Conservation (phyloP, 2,797 vertebrate species). For the Alcedo quadribrachys region DNA sequence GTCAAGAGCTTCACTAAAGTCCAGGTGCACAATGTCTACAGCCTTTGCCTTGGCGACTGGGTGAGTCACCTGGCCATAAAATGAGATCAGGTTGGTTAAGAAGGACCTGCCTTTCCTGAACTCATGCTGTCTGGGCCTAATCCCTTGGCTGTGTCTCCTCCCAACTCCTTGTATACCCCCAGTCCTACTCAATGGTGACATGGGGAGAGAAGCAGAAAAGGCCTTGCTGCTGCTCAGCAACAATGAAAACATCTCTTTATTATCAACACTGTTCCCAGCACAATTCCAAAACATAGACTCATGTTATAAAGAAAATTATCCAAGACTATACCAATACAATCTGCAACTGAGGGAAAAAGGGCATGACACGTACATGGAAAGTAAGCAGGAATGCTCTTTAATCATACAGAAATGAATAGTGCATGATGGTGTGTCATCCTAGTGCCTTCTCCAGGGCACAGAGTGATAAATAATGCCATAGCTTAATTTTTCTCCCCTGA, state of each 20-base stretch:
- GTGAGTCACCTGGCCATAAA: too few species aligned
- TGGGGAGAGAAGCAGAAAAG: not conserved
- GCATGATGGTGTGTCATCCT: not conserved
- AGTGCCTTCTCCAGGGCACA: not conserved
- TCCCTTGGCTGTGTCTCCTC: not conserved
- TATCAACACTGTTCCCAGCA: not conserved
- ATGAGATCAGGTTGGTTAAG: too few species aligned
- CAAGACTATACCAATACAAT: not conserved
- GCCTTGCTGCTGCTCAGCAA: not conserved
- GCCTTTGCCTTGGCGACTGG: too few species aligned
- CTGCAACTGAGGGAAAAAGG: too few species aligned
- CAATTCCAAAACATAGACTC: not conserved
- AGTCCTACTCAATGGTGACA: rapidly evolving
- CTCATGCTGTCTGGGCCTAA: too few species aligned
- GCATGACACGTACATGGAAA: not conserved
- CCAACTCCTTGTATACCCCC: not conserved
- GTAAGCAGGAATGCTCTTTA: not conserved
- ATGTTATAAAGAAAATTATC: not conserved
- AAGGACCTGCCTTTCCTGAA: too few species aligned
- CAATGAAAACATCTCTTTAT: rapidly evolving
- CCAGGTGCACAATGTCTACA: too few species aligned
- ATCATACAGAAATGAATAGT: not conserved
- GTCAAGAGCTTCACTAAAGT: too few species aligned
- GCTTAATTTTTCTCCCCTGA: not conserved
- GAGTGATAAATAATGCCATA: not conserved